phyloP scores from a whole-genome alignment of 2,797 vertebrate genomes.

The Premnoplex brunnescens region DNA sequence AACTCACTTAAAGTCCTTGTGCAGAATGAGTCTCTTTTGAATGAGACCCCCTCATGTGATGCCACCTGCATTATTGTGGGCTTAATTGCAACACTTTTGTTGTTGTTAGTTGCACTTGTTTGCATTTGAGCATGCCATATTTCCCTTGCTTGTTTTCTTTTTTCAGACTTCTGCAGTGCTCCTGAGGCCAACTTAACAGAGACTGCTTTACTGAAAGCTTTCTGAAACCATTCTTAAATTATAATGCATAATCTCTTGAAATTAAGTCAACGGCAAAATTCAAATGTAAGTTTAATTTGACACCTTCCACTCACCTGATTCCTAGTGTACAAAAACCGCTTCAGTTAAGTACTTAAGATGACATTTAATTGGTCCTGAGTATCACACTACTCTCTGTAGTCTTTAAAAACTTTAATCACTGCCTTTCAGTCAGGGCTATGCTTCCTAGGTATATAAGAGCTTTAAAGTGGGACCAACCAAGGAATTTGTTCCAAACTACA shows the following conservation, averaged over 20 bases:
- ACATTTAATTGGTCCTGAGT: constrained; percentile 56
- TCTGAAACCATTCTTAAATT: constrained; percentile 48
- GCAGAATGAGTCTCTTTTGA: neutral
- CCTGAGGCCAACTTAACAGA: constrained; percentile 16
- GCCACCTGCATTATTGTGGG: constrained; percentile 27
- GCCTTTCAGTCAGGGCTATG: constrained; percentile 23
- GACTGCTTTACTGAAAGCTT: constrained; percentile 33
- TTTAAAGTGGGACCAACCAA: constrained; percentile 7
- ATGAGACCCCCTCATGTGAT: constrained; percentile 7
- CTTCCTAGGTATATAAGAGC: constrained; percentile 15
- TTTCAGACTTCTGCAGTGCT: neutral
- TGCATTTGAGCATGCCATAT: neutral
- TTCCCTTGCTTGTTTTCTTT: constrained; percentile 12
- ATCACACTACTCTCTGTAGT: constrained; percentile 18
- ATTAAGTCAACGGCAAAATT: constrained; percentile 61
- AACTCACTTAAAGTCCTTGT: neutral
- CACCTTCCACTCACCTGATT: constrained; percentile 62
- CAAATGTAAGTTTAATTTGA: constrained; percentile 60
- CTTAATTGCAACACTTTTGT: constrained; percentile 44
- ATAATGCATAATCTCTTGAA: constrained; percentile 34
- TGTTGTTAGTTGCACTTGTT: constrained; percentile 23
- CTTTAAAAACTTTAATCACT: constrained; percentile 59
- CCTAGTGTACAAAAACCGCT: constrained; percentile 16
- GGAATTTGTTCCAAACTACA: neutral
- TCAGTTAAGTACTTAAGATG: constrained; percentile 58